Base-by-base conservation (phyloP, 1,140 invertebrate genomes). In the Callitettix versicolor region DNA sequence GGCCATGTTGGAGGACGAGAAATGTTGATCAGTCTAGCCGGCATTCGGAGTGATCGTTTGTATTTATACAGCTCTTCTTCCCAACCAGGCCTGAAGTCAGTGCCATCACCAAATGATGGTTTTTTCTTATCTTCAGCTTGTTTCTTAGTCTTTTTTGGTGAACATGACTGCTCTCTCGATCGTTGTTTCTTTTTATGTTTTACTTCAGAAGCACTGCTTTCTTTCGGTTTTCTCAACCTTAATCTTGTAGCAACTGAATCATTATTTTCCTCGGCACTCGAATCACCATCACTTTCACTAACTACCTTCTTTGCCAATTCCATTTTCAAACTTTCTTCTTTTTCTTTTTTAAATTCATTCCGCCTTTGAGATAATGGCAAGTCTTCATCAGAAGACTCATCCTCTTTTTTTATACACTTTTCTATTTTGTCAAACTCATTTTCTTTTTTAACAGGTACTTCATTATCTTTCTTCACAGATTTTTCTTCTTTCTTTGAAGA, bases 21-120 rank as follows among this genome's bases (percentile, higher is more conserved):
- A 6, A 89, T 83, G 5, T 81, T 85, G 53, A 90, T 89, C 34
- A 90, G 69, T 57, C 79, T 78, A 12, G 81, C 70, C 2, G 87
- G 86, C 76, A 90, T 87, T 51, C 87, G 75, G 1, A 89, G 68
- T 0, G 86, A 86, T 58, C 82, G 76, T 67, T 91, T 90, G 61
- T 84, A 91, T 57, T 78, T 79, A 61, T 85, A 88, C 20, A 88
- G 74, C 62, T 88, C 85, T 62, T 85, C 82, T 69, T 87, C 83
- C 85, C 85, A 88, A 0, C 84, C 84, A 0, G 83, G 84, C 59
- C 76, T 73, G 61, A 85, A 49, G 12, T 60, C n/a, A 42, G 54
- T 30, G 42, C 46, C 43, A 55, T 58, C 44, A 7, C 53, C 40
- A 63, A 62, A 33, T 26, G 50, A 24, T 57, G 58, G n/a, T 51